Conservation (phyloP, 2,797 vertebrate species). For the Xiphorhynchus erythropygius region DNA sequence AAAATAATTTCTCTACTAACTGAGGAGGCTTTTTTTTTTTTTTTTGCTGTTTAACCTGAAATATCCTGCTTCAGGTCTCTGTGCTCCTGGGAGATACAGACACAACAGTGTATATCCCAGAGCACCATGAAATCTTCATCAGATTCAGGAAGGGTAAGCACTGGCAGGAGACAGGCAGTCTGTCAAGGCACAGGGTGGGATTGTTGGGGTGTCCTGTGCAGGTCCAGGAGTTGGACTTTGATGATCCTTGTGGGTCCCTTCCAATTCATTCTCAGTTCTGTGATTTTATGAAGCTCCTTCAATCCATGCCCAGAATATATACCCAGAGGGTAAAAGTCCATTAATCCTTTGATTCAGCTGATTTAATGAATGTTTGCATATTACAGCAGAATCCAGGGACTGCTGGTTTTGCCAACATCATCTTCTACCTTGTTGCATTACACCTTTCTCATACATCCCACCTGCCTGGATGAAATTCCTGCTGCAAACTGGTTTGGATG, state of each 20-base stretch:
- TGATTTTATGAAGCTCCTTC: not conserved
- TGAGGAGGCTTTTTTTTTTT: too few relatives aligned
- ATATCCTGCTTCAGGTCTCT: not conserved
- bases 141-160: not conserved
- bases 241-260: not conserved
- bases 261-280: not conserved
- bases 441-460: fast-evolving
- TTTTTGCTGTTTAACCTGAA: not conserved
- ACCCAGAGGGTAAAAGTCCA: not conserved
- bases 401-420: not conserved
- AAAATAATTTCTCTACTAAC: not conserved
- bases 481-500: not conserved
- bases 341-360: not conserved
- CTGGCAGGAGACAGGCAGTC: not conserved
- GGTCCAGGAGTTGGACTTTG: not conserved
- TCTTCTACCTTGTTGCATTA: not conserved
- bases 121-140: not conserved
- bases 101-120: not conserved
- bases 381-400: not conserved
- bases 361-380: too few relatives aligned
- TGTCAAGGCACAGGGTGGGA: not conserved
- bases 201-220: not conserved
- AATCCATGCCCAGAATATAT: not conserved
- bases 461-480: not conserved
- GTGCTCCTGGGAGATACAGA: not conserved